These are phyloP conservation scores for Tipula helvola DNA, from an alignment of 2,888 invertebrate genomes.

Conservation along the genomic window DNA sequence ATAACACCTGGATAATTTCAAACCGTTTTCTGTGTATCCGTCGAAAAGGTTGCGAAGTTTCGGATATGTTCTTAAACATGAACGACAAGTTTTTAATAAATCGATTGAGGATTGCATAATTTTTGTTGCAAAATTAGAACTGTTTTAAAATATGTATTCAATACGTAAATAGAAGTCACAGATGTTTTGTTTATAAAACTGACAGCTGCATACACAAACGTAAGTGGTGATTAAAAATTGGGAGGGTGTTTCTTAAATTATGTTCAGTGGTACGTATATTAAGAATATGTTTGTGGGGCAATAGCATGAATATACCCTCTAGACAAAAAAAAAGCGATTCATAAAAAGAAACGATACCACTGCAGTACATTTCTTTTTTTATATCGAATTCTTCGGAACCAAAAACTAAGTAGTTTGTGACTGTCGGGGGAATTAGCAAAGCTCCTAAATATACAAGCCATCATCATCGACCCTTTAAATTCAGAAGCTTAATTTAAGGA, in stretches of 20 bases:
- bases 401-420: no score
- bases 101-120: background rate
- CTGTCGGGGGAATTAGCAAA: no score
- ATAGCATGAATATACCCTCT: no score
- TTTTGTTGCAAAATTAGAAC: background rate
- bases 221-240: background rate
- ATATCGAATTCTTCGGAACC: no score
- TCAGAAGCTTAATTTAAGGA: no score
- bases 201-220: background rate
- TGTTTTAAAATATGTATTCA: background rate
- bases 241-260: background rate
- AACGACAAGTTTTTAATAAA: background rate
- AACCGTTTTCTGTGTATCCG: background rate
- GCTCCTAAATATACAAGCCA: no score
- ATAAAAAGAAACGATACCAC: no score
- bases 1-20: background rate
- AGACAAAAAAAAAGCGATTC: no score
- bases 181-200: background rate
- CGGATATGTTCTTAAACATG: background rate
- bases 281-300: no score
- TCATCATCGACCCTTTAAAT: no score
- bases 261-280: no score
- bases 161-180: background rate
- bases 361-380: no score
- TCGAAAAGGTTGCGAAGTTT: background rate